These are phyloP conservation scores for Cebidichthys violaceus DNA, from an alignment of 2,113 vertebrate species.

Conservation along the genomic window DNA sequence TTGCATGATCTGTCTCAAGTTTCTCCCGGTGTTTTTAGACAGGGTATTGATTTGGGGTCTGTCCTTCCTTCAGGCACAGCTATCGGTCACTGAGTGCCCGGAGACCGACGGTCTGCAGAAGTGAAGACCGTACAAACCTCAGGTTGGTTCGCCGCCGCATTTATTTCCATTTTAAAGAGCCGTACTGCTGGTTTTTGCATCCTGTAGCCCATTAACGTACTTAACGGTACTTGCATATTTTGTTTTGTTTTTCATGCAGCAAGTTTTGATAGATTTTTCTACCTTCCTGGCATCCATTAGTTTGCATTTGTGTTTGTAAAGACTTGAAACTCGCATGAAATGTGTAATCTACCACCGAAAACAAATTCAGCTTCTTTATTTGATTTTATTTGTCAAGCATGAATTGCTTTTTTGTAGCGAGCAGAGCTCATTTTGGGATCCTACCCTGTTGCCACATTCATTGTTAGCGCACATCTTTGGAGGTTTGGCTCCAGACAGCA, in stretches of 20 bases:
- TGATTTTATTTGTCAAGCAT: background rate
- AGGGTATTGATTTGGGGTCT: slow-evolving; percentile 75
- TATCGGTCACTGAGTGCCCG: slow-evolving; percentile 58
- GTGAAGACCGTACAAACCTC: slow-evolving; percentile 42
- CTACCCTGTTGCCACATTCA: background rate
- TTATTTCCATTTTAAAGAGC: background rate
- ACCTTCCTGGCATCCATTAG: slow-evolving; percentile 17
- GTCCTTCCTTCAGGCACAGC: slow-evolving; percentile 79
- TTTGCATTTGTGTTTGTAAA: slow-evolving; percentile 4
- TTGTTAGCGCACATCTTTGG: background rate
- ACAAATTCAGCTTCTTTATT: background rate
- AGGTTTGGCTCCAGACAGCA: background rate
- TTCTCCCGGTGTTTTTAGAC: slow-evolving; percentile 63
- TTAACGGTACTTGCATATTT: background rate
- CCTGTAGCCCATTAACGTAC: background rate
- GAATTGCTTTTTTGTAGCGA: slow-evolving; percentile 1
- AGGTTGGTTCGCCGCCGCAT: slow-evolving; percentile 64
- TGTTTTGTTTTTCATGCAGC: too few relatives aligned
- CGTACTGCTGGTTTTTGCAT: background rate
- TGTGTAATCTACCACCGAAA: slow-evolving; percentile 9
- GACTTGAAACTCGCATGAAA: slow-evolving; percentile 15
- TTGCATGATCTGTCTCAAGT: slow-evolving; percentile 81
- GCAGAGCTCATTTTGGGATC: background rate
- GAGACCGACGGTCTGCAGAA: slow-evolving; percentile 61
- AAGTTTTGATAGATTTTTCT: slow-evolving; percentile 9